Evolutionary conservation across 2,888 invertebrate genomes (phyloP).

Genomic region (Dilophus febrilis): DNA sequence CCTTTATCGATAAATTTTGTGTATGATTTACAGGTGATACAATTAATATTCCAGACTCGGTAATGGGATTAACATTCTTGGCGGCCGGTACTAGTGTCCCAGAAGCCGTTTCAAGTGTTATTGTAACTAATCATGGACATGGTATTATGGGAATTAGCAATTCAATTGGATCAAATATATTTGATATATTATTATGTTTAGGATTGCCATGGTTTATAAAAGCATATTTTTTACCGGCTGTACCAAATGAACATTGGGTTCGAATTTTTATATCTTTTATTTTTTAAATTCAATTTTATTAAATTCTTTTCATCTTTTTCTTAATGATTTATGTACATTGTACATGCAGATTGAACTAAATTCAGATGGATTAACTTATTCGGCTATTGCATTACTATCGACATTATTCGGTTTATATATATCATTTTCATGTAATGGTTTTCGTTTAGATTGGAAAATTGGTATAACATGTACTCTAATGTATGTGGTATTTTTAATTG

Average conservation of each 20-base stretch:
- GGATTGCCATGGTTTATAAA: conserved; percentile 82
- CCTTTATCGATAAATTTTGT: no score
- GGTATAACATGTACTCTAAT: conserved; percentile 70
- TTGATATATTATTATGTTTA: conserved; percentile 73
- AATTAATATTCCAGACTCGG: conserved; percentile 78
- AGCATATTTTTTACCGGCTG: conserved; percentile 64
- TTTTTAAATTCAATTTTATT: no score
- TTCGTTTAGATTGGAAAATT: conserved; percentile 69
- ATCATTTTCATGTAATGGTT: conserved; percentile 72
- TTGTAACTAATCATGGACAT: conserved; percentile 72
- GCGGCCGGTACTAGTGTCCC: conserved; percentile 85
- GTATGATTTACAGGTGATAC: conserved; percentile 71
- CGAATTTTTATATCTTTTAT: no score
- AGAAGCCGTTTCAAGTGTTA: conserved; percentile 85
- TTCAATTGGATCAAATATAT: conserved; percentile 79
- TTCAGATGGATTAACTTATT: conserved; percentile 80
- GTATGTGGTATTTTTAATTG: conserved; percentile 72
- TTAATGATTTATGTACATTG: no score
- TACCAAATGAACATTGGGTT: conserved; percentile 61
- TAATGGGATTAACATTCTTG: conserved; percentile 87
- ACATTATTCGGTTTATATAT: conserved; percentile 70
- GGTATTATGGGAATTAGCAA: conserved; percentile 86
- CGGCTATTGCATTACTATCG: conserved; percentile 72
- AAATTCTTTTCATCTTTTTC: no score
- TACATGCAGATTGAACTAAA: no score